These are phyloP conservation scores for Halichoerus grypus DNA, from an alignment of 2,113 vertebrate genomes.

Conservation along the genomic window DNA sequence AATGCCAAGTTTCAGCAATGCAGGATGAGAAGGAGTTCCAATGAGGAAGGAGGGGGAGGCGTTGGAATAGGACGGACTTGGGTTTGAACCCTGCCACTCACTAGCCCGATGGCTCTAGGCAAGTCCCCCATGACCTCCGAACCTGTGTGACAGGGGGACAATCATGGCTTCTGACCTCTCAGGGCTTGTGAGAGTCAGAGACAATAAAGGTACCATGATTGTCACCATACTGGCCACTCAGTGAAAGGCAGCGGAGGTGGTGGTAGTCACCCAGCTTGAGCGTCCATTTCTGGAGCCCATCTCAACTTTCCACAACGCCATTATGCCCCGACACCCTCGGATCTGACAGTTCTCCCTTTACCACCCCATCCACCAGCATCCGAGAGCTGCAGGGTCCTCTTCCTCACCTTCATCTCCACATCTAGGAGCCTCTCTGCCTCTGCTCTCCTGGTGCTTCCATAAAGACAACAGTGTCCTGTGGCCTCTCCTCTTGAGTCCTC, in stretches of 20 bases:
- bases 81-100: background rate
- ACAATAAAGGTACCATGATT: background rate
- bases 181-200: background rate
- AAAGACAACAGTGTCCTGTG: background rate
- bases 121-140: background rate
- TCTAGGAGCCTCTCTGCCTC: background rate
- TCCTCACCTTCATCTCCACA: background rate
- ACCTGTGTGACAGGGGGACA: background rate
- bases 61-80: background rate
- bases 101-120: background rate
- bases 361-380: background rate
- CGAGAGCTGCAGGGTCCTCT: accelerated
- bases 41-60: background rate
- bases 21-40: background rate
- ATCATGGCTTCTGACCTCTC: background rate
- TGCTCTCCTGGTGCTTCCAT: background rate
- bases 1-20: background rate
- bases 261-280: background rate
- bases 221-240: background rate
- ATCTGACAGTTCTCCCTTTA: background rate
- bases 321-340: accelerated
- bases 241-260: background rate
- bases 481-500: background rate
- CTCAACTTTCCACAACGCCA: background rate
- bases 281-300: background rate